Conservation (phyloP, 1,140 invertebrate species). For the Caerostris darwini region DNA sequence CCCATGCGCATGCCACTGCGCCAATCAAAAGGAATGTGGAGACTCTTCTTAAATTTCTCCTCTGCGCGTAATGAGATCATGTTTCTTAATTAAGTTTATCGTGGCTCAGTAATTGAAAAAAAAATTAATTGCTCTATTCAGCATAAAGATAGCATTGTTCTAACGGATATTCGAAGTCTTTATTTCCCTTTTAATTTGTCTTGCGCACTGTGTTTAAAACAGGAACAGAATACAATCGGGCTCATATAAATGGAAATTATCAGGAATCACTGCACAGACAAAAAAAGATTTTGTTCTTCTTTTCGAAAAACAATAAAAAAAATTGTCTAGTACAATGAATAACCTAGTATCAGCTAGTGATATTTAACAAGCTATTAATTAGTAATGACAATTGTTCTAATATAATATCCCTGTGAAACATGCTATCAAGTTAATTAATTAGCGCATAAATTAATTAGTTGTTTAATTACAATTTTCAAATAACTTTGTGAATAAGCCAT, state of each 20-base stretch:
- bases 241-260: neutral
- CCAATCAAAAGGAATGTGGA: constrained; percentile 34
- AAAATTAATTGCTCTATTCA: constrained; percentile 36
- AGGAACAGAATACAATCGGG: neutral
- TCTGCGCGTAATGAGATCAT: constrained; percentile 20
- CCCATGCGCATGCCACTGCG: neutral
- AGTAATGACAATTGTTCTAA: neutral
- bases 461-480: no score
- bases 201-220: neutral
- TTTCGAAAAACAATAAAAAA: neutral
- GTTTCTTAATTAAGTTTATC: constrained; percentile 43
- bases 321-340: neutral
- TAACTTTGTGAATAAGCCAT: no score
- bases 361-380: neutral
- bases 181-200: constrained; percentile 15
- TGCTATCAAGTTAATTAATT: no score
- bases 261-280: neutral
- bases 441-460: no score
- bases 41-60: constrained; percentile 22
- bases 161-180: constrained; percentile 12
- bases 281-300: neutral
- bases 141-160: constrained; percentile 28
- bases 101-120: constrained; percentile 21
- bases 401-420: no score
- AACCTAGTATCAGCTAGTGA: neutral